These are phyloP conservation scores for Nowickia ferox DNA, from an alignment of 2,888 invertebrate genomes.

Conservation along the genomic window DNA sequence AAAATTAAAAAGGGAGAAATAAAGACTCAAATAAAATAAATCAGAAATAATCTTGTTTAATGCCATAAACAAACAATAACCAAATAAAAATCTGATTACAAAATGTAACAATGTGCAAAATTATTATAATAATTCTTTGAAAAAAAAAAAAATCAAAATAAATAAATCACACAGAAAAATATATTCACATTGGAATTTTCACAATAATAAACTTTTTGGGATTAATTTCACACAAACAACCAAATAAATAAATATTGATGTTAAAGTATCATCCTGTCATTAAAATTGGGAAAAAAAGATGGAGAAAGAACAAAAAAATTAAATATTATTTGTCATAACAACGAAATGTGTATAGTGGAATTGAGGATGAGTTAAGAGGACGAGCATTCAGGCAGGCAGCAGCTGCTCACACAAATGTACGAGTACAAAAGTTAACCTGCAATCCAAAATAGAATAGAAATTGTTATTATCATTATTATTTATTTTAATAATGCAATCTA, in stretches of 20 bases:
- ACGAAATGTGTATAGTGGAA: constrained; percentile 23
- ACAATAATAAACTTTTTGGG: constrained; percentile 26
- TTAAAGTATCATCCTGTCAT: constrained; percentile 57
- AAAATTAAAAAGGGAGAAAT: neutral
- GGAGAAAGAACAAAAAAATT: constrained; percentile 8
- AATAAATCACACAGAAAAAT: constrained; percentile 3
- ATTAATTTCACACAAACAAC: constrained; percentile 41
- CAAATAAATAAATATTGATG: constrained; percentile 49
- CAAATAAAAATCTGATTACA: constrained; percentile 34
- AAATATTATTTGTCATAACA: constrained; percentile 60
- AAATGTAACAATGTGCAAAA: constrained; percentile 29
- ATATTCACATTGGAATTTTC: neutral
- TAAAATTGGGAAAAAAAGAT: constrained; percentile 38
- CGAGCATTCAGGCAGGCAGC: neutral
- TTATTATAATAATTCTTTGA: constrained; percentile 28
- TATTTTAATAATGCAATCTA: neutral
- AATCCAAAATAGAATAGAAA: neutral
- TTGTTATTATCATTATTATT: neutral
- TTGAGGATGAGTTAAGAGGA: neutral
- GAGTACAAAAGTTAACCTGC: neutral
- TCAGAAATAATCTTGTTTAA: constrained; percentile 21
- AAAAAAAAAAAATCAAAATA: neutral
- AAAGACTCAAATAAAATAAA: constrained; percentile 15
- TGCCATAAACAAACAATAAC: constrained; percentile 17
- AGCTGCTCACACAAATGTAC: constrained; percentile 1